These are phyloP conservation scores for Drosophila siamana DNA, from an alignment of 2,888 invertebrate species.

Conservation along the genomic window DNA sequence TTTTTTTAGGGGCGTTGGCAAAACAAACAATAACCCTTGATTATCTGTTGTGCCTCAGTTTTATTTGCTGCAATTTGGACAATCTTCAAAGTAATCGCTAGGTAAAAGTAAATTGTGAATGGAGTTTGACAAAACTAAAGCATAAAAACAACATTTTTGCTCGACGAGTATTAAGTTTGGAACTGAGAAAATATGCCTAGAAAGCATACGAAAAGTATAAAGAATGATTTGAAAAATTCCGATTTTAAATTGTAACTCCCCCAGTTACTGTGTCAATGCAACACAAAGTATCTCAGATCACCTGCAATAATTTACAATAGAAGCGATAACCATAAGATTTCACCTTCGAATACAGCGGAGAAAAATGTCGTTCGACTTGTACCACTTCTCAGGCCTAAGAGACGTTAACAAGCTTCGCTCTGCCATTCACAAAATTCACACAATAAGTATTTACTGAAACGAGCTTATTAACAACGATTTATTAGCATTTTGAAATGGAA, in stretches of 20 bases:
- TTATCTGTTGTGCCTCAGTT: slow-evolving; percentile 16
- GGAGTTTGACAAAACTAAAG: too few species aligned
- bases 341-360: slow-evolving; percentile 39
- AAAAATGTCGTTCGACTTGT: slow-evolving; percentile 52
- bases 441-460: slow-evolving; percentile 59
- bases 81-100: background rate
- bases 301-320: slow-evolving; percentile 6
- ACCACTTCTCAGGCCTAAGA: slow-evolving; percentile 48
- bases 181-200: too few species aligned
- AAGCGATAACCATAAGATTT: slow-evolving; percentile 35
- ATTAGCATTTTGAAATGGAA: slow-evolving; percentile 65
- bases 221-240: background rate
- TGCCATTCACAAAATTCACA: slow-evolving; percentile 55
- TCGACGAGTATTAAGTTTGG: too few species aligned
- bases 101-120: background rate
- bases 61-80: background rate
- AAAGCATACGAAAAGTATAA: too few species aligned
- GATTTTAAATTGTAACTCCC: too few species aligned
- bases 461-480: slow-evolving; percentile 68
- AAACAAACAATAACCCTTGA: slow-evolving; percentile 28
- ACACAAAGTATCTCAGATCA: slow-evolving; percentile 2
- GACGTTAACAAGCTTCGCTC: slow-evolving; percentile 16
- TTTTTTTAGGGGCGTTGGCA: slow-evolving; percentile 18
- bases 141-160: too few species aligned
- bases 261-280: background rate